Evolutionary conservation across 2,797 vertebrate species (phyloP).

Genomic region (Mallotus villosus): DNA sequence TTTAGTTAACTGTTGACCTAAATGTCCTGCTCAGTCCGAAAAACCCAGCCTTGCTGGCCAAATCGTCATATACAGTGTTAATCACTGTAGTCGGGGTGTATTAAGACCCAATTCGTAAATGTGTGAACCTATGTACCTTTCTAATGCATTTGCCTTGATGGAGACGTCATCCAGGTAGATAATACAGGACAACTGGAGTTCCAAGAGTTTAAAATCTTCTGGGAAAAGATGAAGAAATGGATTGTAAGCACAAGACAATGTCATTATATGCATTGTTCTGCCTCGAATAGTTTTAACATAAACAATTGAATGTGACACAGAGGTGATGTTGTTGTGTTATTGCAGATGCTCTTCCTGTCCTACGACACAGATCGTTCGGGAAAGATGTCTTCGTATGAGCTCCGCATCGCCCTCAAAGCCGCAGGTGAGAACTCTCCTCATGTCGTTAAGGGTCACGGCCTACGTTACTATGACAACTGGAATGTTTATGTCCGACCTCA

Average conservation of each 20-base stretch:
- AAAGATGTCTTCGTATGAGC: conserved; percentile 93
- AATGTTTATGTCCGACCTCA: too few species aligned
- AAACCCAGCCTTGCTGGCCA: background rate
- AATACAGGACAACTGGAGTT: conserved; percentile 87
- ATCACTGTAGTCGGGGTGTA: background rate
- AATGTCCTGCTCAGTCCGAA: background rate
- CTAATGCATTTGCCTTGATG: conserved; percentile 53
- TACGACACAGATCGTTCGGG: conserved; percentile 87
- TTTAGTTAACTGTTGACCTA: conserved; percentile 48
- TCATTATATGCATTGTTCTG: background rate
- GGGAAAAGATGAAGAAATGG: conserved; percentile 94
- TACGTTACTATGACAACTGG: too few species aligned
- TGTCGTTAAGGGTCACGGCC: background rate
- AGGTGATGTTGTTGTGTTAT: conserved; percentile 4
- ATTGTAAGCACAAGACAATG: conserved; percentile 75
- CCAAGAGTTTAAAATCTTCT: conserved; percentile 90
- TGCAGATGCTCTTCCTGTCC: conserved; percentile 84
- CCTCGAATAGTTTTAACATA: background rate
- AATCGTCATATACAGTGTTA: background rate
- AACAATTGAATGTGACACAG: background rate
- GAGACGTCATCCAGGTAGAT: conserved; percentile 72
- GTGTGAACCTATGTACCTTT: background rate
- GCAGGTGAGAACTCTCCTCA: conserved; percentile 76
- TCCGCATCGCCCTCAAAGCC: conserved; percentile 83
- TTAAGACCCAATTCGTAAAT: background rate